phyloP scores from a whole-genome alignment of 2,888 invertebrate genomes.

The Onthophagus sagittarius region DNA sequence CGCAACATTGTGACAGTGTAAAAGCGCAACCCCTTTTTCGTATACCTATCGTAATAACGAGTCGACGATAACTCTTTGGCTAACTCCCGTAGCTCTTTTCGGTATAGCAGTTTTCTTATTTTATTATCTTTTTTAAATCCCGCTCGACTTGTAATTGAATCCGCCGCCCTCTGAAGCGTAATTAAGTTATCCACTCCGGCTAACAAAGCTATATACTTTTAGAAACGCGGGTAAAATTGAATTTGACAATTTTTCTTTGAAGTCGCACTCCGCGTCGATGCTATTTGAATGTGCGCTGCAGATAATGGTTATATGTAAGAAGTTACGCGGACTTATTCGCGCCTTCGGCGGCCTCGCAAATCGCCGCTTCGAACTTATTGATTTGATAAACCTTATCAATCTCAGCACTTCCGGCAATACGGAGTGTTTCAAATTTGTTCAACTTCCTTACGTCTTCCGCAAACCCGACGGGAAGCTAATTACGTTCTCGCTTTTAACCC shows the following conservation, averaged over 20 bases:
- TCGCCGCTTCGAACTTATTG: neutral
- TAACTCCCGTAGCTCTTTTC: neutral
- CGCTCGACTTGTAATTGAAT: neutral
- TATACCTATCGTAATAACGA: neutral
- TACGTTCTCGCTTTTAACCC: neutral
- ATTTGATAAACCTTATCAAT: neutral
- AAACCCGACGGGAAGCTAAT: neutral
- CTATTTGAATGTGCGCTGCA: neutral
- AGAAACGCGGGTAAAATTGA: neutral
- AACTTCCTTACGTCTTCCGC: neutral
- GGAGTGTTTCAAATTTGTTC: neutral
- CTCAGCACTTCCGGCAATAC: neutral
- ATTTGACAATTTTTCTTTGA: neutral
- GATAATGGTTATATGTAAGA: neutral
- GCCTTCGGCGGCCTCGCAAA: neutral
- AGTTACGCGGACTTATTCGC: neutral
- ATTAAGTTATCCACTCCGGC: neutral
- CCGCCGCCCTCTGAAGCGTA: neutral
- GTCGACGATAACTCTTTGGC: neutral
- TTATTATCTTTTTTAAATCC: neutral
- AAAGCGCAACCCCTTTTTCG: too few relatives aligned
- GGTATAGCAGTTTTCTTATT: neutral
- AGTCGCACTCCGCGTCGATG: neutral
- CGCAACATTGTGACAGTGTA: too few relatives aligned
- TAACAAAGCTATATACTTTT: neutral